Conservation (phyloP, 2,113 vertebrate species). For the Thryonomys swinderianus region DNA sequence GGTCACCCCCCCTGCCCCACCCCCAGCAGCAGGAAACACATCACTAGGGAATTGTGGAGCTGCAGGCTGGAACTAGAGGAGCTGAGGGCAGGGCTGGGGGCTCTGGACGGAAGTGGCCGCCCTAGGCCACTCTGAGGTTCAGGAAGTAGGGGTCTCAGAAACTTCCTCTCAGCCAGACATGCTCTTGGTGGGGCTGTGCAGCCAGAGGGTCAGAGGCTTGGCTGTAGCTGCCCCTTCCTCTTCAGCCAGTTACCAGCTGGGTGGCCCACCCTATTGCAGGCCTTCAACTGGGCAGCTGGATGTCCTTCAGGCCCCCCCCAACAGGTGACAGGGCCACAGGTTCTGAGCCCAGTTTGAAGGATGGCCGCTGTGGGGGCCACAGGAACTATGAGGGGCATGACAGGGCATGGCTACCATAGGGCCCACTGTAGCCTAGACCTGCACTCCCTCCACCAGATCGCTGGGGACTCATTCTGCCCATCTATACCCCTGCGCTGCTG, state of each 20-base stretch:
- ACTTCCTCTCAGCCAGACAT: slow-evolving; percentile 71
- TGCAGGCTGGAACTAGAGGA: not conserved
- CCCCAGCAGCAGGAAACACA: slow-evolving; percentile 47
- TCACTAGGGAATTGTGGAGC: not conserved
- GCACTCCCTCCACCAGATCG: not conserved
- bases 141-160: slow-evolving; percentile 78
- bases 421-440: not conserved
- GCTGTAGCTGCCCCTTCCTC: slow-evolving; percentile 74
- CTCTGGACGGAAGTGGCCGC: slow-evolving; percentile 65
- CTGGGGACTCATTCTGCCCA: not conserved
- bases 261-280: slow-evolving; percentile 92
- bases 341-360: slow-evolving; percentile 86
- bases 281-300: slow-evolving; percentile 69
- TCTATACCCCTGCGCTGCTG: not conserved
- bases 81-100: slow-evolving; percentile 5
- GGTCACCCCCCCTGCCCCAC: not conserved
- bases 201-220: slow-evolving; percentile 71
- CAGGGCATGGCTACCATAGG: not conserved
- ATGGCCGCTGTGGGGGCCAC: slow-evolving; percentile 10
- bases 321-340: slow-evolving; percentile 89
- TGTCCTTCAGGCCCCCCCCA: slow-evolving; percentile 83
- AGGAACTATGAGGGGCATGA: not conserved
- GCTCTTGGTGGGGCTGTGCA: slow-evolving; percentile 13
- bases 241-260: slow-evolving; percentile 87
- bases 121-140: slow-evolving; percentile 33